Evolutionary conservation across 2,113 vertebrate species (phyloP), one percentile per base, ranked within the genome.

Genomic region (Syngnathus typhle): DNA sequence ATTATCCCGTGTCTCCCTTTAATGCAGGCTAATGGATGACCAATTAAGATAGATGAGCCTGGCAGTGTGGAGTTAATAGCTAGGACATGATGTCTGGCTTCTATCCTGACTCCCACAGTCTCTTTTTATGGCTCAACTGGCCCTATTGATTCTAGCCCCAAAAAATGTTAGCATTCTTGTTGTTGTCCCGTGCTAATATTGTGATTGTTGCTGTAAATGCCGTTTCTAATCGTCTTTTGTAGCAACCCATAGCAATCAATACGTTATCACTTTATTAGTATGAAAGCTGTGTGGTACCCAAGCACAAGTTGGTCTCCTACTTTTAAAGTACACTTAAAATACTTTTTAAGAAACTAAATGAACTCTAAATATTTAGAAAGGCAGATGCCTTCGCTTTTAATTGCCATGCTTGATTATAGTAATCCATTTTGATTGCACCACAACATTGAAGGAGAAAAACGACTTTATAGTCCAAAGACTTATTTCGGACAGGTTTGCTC

Each of bases 1-100:
- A 91, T 91, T 91, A 91, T 89, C 84, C 82, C 75, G 83, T 90
- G 88, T 91, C 89, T 91, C 88, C 87, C 88, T 89, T 86, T 90
- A 90, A 92, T 91, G 85, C 84, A 73, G 86, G 88, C 86, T 92
- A 92, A 92, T 91, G 89, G 89, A 89, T 89, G 88, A 88, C 87
- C 91, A 90, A 91, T 92, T 90, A 91, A 92, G 91, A 92, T 91
- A 90, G 88, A 92, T 91, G 91, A 91, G 90, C 84, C 80, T 87
- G 88, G 90, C 88, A 88, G 82, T 82, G 84, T 88, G 88, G 79
- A 83, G 88, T 88, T 92, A 92, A 92, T 92, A 91, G 90, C 85
- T 78, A 89, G 90, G 88, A 91, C 91, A 92, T 91, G 91, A 89
- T 92, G 90, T 92, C 90, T 92, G 90, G 88, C 89, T 88, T 86